These are phyloP conservation scores for Osmerus mordax DNA, from an alignment of 2,113 vertebrate species.

Conservation along the genomic window DNA sequence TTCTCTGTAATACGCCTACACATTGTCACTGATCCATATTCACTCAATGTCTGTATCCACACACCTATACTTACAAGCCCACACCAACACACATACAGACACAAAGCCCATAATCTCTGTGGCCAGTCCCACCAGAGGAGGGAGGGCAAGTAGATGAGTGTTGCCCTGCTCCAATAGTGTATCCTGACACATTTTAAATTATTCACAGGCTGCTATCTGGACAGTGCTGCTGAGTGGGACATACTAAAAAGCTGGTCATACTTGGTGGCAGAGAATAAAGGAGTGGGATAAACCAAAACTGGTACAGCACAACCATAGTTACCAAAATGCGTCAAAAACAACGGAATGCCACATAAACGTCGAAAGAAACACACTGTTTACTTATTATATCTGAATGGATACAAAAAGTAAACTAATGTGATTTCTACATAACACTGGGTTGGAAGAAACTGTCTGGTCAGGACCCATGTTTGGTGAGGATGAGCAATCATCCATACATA, in stretches of 20 bases:
- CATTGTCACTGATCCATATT: background rate
- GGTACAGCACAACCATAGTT: background rate
- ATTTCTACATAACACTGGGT: too few species aligned
- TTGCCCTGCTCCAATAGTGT: conserved; percentile 11
- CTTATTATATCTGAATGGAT: too few species aligned
- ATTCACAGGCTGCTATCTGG: conserved; percentile 40
- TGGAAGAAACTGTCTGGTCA: too few species aligned
- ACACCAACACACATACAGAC: conserved; percentile 3
- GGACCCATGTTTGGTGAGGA: too few species aligned
- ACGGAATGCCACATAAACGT: too few species aligned
- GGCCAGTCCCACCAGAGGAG: background rate
- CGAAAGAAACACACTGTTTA: too few species aligned
- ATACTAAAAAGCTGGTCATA: background rate
- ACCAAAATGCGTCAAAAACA: too few species aligned
- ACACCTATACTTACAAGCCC: background rate
- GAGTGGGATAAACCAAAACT: background rate
- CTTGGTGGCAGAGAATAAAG: background rate
- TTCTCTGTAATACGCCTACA: background rate
- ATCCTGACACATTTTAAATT: conserved; percentile 47
- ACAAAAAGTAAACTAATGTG: too few species aligned
- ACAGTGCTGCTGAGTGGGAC: conserved; percentile 17
- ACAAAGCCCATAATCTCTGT: conserved; percentile 16
- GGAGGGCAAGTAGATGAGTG: conserved; percentile 25
- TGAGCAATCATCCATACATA: too few species aligned
- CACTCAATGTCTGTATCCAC: background rate